Evolutionary conservation across 23 tunicate genomes (phyloP), one percentile per base, ranked within the genome.

Genomic region (Oikopleura vanhoeffeni): DNA sequence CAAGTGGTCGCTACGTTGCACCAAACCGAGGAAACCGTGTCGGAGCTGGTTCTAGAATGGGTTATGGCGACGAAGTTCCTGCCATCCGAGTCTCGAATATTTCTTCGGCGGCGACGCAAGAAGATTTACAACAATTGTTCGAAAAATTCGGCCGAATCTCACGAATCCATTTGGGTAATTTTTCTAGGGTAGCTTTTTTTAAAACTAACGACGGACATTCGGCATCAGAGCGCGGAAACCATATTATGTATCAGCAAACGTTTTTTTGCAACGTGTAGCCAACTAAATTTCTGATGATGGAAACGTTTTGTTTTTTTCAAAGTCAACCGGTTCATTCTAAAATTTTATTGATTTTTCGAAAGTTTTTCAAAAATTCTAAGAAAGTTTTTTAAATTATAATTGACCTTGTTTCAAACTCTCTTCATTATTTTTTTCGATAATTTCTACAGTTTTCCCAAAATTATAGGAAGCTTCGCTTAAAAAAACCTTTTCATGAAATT

Each of bases 31-130:
- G 87, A 30, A 27, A 3, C 28, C 40, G 83, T 4, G 41, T 84
- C 2, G 57, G 84, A 40, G 76, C 88, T 58, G n/a, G n/a, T 75
- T 85, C 64, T 8, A 13, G 64, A 60, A 93, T 92, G 32, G 98
- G 87, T 83, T 83, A 24, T 32, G 18, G 28, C 49, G 91, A 89
- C 41, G 98, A 94, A 84, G 95, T 90, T 84, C 89, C 98, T 2
- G 91, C 98, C 1, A 90, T 94, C 40, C 90, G 98, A 28, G 98
- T 94, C 64, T 90, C 98, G 8, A 94, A 94, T 76, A 60, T 94
- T n/a, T 94, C 98, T 0, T 91, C 91, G 85, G 98, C 91, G 58
- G 91, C 98, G 3, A 94, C 91, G 41, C 95, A 94, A 86, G 85
- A 89, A 0, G 98, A 94, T 86, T 85, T 94, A 41, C 98, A 94